These are phyloP conservation scores for Hirtodrosophila confusa DNA, from an alignment of 2,888 invertebrate genomes.

Conservation along the genomic window DNA sequence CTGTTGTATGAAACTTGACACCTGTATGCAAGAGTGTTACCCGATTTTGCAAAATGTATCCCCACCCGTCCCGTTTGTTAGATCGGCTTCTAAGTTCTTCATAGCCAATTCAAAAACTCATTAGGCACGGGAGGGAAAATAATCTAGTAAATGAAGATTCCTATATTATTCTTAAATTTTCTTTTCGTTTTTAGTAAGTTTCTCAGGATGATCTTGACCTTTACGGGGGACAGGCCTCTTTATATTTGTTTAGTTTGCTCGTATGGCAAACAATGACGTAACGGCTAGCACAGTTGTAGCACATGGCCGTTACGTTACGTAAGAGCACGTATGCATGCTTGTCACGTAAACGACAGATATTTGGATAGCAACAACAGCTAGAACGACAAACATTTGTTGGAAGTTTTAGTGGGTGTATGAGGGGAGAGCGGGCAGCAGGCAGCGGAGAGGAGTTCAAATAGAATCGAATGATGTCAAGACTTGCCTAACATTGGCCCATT, in stretches of 20 bases:
- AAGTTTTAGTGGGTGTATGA: not conserved
- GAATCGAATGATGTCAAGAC: slow-evolving; percentile 58
- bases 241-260: not conserved
- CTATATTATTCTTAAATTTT: too few species aligned
- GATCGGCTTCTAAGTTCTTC: too few species aligned
- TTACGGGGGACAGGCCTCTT: not conserved
- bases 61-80: too few species aligned
- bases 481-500: slow-evolving; percentile 43
- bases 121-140: too few species aligned
- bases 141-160: too few species aligned
- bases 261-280: slow-evolving; percentile 12
- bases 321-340: slow-evolving; percentile 11
- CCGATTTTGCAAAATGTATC: too few species aligned
- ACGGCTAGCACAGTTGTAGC: slow-evolving; percentile 10
- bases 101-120: too few species aligned
- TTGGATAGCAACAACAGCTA: slow-evolving; percentile 10
- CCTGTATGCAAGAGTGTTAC: too few species aligned
- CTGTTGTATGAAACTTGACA: too few species aligned
- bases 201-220: slow-evolving; percentile 17
- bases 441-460: slow-evolving; percentile 25
- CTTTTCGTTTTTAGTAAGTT: too few species aligned
- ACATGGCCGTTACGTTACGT: slow-evolving; percentile 28
- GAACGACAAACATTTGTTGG: slow-evolving; percentile 9
- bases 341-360: slow-evolving; percentile 22
- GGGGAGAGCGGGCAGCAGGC: not conserved